These are phyloP conservation scores for Colletes latitarsis DNA, from an alignment of 1,140 invertebrate genomes.

Conservation along the genomic window DNA sequence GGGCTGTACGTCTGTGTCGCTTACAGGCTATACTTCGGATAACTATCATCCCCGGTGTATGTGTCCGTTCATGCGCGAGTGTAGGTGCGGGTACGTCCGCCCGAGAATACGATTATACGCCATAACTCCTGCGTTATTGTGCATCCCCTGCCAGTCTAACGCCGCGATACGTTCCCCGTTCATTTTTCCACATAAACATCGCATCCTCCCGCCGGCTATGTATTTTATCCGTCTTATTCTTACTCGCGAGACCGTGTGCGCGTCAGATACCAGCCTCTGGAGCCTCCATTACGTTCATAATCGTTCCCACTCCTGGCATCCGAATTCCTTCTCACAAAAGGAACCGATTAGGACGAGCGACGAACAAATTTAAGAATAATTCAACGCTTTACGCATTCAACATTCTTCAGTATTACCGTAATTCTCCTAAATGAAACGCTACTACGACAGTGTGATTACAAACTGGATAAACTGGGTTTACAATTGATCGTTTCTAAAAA, in stretches of 20 bases:
- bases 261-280: not conserved
- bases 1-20: conserved; percentile 47
- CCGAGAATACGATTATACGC: conserved; percentile 54
- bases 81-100: not conserved
- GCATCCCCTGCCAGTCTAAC: conserved; percentile 38
- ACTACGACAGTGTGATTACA: no score
- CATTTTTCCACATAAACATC: conserved; percentile 25
- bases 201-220: not conserved
- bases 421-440: no score
- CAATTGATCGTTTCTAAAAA: no score
- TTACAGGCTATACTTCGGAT: conserved; percentile 42
- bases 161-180: conserved; percentile 13
- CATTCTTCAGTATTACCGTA: no score
- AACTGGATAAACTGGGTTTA: no score
- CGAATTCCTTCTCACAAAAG: not conserved
- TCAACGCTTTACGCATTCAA: no score
- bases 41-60: conserved; percentile 43
- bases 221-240: conserved; percentile 35
- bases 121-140: conserved; percentile 49
- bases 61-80: not conserved
- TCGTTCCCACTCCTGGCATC: not conserved
- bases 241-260: not conserved
- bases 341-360: conserved; percentile 57
- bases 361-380: conserved; percentile 46
- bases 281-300: conserved; percentile 30